These are phyloP conservation scores for Danaus chrysippus DNA, from an alignment of 2,888 invertebrate genomes.

Conservation along the genomic window DNA sequence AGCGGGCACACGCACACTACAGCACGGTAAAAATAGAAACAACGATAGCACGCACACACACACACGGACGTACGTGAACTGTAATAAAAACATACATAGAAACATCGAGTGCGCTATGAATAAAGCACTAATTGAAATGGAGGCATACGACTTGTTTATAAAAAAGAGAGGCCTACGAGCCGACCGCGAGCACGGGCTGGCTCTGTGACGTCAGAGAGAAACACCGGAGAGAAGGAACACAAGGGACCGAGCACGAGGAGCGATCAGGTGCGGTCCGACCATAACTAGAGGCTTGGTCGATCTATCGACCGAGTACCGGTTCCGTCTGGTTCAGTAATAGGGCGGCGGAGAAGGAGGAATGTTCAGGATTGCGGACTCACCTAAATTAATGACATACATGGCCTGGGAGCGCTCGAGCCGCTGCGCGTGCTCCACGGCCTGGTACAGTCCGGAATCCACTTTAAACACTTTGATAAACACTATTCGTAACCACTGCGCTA, in stretches of 20 bases:
- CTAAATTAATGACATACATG: conserved; percentile 79
- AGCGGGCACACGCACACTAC: conserved; percentile 45
- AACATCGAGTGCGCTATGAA: conserved; percentile 58
- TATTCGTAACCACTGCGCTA: conserved; percentile 65
- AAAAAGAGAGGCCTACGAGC: conserved; percentile 39
- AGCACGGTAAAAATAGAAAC: conserved; percentile 62
- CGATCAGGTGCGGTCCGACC: conserved; percentile 29
- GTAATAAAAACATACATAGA: conserved; percentile 75
- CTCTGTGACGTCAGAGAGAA: conserved; percentile 31
- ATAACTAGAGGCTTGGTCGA: conserved; percentile 40
- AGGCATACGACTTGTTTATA: conserved; percentile 59
- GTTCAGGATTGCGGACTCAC: conserved; percentile 68
- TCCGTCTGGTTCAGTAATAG: conserved; percentile 65
- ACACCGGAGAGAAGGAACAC: conserved; percentile 52
- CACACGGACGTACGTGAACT: conserved; percentile 73
- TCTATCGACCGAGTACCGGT: conserved; percentile 57
- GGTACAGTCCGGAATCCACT: conserved; percentile 77
- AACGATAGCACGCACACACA: conserved; percentile 76
- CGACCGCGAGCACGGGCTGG: conserved; percentile 27
- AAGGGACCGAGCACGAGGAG: conserved; percentile 39
- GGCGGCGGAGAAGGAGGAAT: conserved; percentile 48
- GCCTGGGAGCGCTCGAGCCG: conserved; percentile 77
- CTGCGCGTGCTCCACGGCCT: conserved; percentile 74
- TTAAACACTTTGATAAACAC: conserved; percentile 65
- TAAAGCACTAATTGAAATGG: conserved; percentile 68